These are phyloP conservation scores for Chlamydotis undulata DNA, from an alignment of 2,113 vertebrate species.

Conservation along the genomic window DNA sequence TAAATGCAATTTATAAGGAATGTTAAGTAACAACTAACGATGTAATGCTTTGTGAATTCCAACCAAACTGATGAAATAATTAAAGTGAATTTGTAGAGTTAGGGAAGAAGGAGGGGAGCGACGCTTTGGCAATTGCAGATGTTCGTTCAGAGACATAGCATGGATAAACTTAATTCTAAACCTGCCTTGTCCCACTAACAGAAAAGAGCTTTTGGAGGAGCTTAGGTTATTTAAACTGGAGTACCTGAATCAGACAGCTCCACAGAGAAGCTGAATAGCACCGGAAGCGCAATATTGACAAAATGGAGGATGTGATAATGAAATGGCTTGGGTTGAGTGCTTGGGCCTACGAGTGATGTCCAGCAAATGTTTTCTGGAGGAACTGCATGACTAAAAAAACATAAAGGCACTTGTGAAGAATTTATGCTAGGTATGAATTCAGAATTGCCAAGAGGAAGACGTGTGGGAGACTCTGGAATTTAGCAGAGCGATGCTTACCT, in stretches of 20 bases:
- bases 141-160: constrained; percentile 26
- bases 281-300: not conserved
- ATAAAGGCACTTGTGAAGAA: not conserved
- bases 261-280: not conserved
- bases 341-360: not conserved
- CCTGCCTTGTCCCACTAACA: not conserved
- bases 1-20: constrained; percentile 86
- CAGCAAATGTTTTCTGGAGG: not conserved
- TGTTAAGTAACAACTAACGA: constrained; percentile 85
- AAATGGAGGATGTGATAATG: not conserved
- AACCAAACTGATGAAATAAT: constrained; percentile 82
- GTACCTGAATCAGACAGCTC: not conserved
- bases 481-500: not conserved
- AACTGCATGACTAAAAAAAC: not conserved
- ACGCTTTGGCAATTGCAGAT: constrained; percentile 33
- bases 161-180: constrained; percentile 23
- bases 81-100: constrained; percentile 74
- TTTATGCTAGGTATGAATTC: not conserved
- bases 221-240: not conserved
- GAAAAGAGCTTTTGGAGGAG: not conserved
- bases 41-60: constrained; percentile 82
- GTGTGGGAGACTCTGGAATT: not conserved
- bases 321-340: not conserved
- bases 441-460: not conserved
- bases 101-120: constrained; percentile 69